Percentiles rank a stretch among this genome's conserved stretches.
Conservation (phyloP, 2,888 invertebrate genomes). For the Eremobia ochroleuca region DNA sequence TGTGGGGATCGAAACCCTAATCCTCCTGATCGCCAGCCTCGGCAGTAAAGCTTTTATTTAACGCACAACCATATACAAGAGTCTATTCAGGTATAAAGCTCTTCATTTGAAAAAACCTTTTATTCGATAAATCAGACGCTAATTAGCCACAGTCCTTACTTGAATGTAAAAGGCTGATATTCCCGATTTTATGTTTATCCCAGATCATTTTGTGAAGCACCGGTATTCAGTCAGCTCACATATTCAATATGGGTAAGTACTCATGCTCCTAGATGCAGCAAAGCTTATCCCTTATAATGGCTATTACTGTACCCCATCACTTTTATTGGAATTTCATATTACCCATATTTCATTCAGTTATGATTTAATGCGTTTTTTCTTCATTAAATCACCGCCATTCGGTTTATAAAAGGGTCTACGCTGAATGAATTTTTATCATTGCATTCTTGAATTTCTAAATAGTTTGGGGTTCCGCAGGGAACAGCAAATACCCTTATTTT, state of each 20-base stretch:
- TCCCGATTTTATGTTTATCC: slow-evolving; percentile 1
- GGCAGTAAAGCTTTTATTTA: background rate
- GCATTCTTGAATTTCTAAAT: slow-evolving; percentile 33
- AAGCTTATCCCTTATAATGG: slow-evolving; percentile 10
- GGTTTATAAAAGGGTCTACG: slow-evolving; percentile 30
- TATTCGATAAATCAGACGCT: slow-evolving; percentile 26
- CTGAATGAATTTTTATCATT: slow-evolving; percentile 33
- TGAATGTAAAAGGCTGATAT: slow-evolving; percentile 18
- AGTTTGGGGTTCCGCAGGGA: slow-evolving; percentile 16
- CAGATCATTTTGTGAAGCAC: slow-evolving; percentile 25
- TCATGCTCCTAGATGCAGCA: slow-evolving; percentile 34
- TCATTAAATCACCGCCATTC: slow-evolving; percentile 25
- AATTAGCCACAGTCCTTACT: slow-evolving; percentile 25
- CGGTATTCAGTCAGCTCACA: slow-evolving; percentile 28
- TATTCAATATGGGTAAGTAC: slow-evolving; percentile 24
- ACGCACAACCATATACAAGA: background rate
- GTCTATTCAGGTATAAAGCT: background rate
- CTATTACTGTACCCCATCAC: slow-evolving; percentile 39
- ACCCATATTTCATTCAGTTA: slow-evolving; percentile 36
- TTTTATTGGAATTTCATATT: slow-evolving; percentile 61
- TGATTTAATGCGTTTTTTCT: slow-evolving; percentile 38
- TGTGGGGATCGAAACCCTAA: too few relatives aligned
- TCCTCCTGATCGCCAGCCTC: background rate
- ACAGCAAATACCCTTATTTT: background rate
- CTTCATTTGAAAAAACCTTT: slow-evolving; percentile 6